Evolutionary conservation across 2,888 invertebrate genomes (phyloP).

Genomic region (Orthonychiurus folsomi): DNA sequence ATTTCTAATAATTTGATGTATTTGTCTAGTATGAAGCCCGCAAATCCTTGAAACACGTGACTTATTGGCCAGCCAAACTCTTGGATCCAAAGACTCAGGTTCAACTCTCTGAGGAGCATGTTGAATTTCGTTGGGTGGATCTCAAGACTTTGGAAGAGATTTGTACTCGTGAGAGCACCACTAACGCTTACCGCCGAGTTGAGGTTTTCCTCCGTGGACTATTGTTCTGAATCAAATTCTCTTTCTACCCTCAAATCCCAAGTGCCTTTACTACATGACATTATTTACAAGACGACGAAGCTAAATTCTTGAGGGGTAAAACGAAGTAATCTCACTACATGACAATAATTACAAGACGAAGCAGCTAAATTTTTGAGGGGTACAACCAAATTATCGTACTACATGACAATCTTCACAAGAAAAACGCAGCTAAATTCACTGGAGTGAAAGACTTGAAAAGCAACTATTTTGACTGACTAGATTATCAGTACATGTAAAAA

Average conservation of each 20-base stretch:
- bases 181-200: neutral
- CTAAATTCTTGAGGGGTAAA: no score
- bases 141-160: neutral
- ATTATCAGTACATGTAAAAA: no score
- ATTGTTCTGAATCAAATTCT: no score
- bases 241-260: no score
- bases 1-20: neutral
- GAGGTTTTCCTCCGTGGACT: neutral
- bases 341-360: neutral
- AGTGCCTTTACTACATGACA: neutral
- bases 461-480: no score
- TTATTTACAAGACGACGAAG: neutral
- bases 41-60: slow-evolving; percentile 43
- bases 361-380: neutral
- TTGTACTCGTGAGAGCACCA: neutral
- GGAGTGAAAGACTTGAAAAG: no score
- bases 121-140: slow-evolving; percentile 61
- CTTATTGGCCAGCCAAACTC: slow-evolving; percentile 69
- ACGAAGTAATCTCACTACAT: neutral
- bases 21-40: slow-evolving; percentile 42
- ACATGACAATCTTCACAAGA: neutral
- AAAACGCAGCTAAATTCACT: neutral
- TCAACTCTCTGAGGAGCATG: slow-evolving; percentile 70
- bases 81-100: slow-evolving; percentile 56
- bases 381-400: neutral